Conservation (phyloP, 2,888 invertebrate species). For the Drosophila monieri region DNA sequence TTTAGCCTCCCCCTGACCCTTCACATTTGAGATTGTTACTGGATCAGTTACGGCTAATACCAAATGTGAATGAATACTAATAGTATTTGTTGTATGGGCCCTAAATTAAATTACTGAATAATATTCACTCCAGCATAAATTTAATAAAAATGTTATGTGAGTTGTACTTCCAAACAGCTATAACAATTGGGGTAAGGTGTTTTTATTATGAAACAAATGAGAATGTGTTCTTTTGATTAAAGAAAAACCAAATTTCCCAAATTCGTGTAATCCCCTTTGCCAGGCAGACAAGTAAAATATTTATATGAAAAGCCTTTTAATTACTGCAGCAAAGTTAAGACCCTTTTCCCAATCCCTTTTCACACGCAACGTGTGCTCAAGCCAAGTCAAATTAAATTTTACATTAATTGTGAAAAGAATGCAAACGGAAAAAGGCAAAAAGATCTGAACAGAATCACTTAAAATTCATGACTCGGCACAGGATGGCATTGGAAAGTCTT, state of each 20-base stretch:
- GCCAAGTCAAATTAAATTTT: slow-evolving; percentile 50
- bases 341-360: slow-evolving; percentile 23
- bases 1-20: background rate
- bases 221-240: background rate
- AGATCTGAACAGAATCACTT: slow-evolving; percentile 54
- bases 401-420: slow-evolving; percentile 51
- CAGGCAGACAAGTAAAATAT: slow-evolving; percentile 27
- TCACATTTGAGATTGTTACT: background rate
- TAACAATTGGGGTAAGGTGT: background rate
- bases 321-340: slow-evolving; percentile 17
- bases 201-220: background rate
- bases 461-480: slow-evolving; percentile 65
- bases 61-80: slow-evolving; percentile 21
- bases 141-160: slow-evolving; percentile 5
- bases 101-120: slow-evolving; percentile 27
- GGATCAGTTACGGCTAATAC: slow-evolving; percentile 19
- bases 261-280: slow-evolving; percentile 6
- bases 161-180: background rate
- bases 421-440: slow-evolving; percentile 24
- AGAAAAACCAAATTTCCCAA: slow-evolving; percentile 3
- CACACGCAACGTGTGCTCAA: slow-evolving; percentile 43
- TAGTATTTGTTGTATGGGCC: slow-evolving; percentile 18
- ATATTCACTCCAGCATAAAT: slow-evolving; percentile 6
- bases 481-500: slow-evolving; percentile 33
- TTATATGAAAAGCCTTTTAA: slow-evolving; percentile 41